Base-by-base conservation (phyloP, 2,797 vertebrate species). In the Leucoraja ocellata region DNA sequence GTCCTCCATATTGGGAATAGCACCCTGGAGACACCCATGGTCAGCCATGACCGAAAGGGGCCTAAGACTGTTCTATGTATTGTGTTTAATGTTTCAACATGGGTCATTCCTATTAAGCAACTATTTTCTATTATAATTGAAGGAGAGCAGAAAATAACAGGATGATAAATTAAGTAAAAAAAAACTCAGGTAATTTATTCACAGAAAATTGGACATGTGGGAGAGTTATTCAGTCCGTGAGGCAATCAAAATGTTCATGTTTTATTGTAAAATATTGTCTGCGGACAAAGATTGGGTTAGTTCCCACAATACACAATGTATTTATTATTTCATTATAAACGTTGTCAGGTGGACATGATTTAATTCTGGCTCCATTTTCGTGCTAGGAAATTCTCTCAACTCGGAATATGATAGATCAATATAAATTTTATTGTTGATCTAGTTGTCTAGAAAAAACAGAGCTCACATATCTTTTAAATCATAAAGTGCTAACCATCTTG, bases 281-380 rank as follows among this genome's bases (percentile, higher is more conserved):
- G 28, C 32, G 18, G 28, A 54, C 84, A 88, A 88, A 68, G 14
- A 88, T 88, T 6, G 21, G n/a, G 68, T 32, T 2, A 36, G 61
- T 21, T 32, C 61, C 84, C 14, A 32, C 18, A 28, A 18, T 63
- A 63, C 58, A 65, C 14, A 28, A 88, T 14, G 16, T 46, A 88
- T 79, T 79, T 79, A 79, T 88, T 88, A 88, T 88, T 83, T 65
- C 36, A 68, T 16, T 7, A 65, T 68, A 88, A 88, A 65, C 18
- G 32, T 68, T 88, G 10, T 65, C 84, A 88, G 61, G 7, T 68
- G 25, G 14, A 5, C n/a, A 23, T 88, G 18, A 65, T 32, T 88
- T n/a, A 65, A 63, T 88, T 65, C 32, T 65, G 58, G n/a, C 28
- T 88, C 25, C 14, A 86, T 63, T 63, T 84, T 28, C 14, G 54